These are phyloP conservation scores for Saguinus imperator DNA, from an alignment of 2,113 vertebrate genomes.

Conservation along the genomic window DNA sequence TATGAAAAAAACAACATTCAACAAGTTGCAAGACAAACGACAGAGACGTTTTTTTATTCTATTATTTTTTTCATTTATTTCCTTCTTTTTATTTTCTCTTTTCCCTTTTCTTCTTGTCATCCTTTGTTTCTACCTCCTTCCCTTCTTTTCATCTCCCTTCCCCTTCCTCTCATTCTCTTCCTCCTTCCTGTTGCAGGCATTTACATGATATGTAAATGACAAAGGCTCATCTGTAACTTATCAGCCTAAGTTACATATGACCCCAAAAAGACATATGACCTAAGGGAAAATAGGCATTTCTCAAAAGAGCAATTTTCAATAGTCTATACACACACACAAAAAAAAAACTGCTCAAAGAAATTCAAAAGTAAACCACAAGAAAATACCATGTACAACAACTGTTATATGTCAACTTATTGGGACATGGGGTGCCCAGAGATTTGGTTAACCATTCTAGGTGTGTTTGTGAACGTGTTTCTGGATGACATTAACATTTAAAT, in stretches of 20 bases:
- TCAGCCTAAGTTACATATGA: too few species aligned
- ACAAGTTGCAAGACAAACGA: not conserved
- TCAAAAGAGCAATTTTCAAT: not conserved
- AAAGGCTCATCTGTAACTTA: not conserved
- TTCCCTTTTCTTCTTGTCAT: not conserved
- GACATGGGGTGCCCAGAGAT: not conserved
- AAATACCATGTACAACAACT: not conserved
- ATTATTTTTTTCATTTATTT: not conserved
- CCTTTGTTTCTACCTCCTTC: not conserved
- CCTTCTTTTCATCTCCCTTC: not conserved
- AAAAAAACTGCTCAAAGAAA: not conserved
- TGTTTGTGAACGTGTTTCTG: not conserved
- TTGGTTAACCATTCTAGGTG: not conserved
- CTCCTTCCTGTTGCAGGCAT: not conserved
- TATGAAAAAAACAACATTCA: not conserved
- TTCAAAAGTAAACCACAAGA: not conserved
- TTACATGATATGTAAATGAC: not conserved
- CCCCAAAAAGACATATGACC: not conserved
- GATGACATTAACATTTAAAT: not conserved
- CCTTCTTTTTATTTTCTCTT: too few species aligned
- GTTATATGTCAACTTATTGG: not conserved
- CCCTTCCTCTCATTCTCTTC: not conserved
- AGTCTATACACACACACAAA: not conserved
- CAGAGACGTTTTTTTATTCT: not conserved
- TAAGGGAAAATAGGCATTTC: not conserved